These are phyloP conservation scores for Drosophila jambulina DNA, from an alignment of 1,140 invertebrate species.

Conservation along the genomic window DNA sequence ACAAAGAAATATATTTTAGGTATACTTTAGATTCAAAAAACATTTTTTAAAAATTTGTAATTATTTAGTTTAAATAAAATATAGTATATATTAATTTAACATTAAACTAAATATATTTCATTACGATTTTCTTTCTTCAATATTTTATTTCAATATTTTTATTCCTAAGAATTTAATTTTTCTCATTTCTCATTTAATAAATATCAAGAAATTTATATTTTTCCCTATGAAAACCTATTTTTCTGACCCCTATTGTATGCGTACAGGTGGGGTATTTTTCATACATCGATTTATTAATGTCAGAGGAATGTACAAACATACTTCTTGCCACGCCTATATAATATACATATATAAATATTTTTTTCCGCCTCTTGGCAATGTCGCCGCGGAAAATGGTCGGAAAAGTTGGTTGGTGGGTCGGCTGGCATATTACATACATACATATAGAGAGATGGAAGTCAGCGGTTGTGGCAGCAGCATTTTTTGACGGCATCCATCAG, in stretches of 20 bases:
- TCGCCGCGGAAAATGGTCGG: conserved; percentile 41
- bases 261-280: conserved; percentile 30
- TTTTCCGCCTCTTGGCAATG: conserved; percentile 39
- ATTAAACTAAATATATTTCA: too few species aligned
- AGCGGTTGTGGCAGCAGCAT: conserved; percentile 54
- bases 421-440: not conserved
- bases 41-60: too few species aligned
- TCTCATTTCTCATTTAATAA: not conserved
- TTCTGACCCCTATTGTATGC: not conserved
- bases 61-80: too few species aligned
- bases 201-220: too few species aligned
- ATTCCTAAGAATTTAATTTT: not conserved
- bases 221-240: not conserved
- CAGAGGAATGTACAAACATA: conserved; percentile 57
- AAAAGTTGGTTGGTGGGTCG: conserved; percentile 7
- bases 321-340: conserved; percentile 55
- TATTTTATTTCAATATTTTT: too few species aligned
- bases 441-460: conserved; percentile 29
- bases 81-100: too few species aligned
- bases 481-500: conserved; percentile 81
- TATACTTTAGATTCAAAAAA: not conserved
- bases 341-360: conserved; percentile 10
- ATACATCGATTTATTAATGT: conserved; percentile 81
- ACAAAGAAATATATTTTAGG: not conserved
- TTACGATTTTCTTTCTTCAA: not conserved